Percentiles rank a stretch among this genome's conserved stretches.
These are phyloP conservation scores for Crocodylus rhombifer DNA, from an alignment of 2,797 vertebrate species.

Conservation along the genomic window DNA sequence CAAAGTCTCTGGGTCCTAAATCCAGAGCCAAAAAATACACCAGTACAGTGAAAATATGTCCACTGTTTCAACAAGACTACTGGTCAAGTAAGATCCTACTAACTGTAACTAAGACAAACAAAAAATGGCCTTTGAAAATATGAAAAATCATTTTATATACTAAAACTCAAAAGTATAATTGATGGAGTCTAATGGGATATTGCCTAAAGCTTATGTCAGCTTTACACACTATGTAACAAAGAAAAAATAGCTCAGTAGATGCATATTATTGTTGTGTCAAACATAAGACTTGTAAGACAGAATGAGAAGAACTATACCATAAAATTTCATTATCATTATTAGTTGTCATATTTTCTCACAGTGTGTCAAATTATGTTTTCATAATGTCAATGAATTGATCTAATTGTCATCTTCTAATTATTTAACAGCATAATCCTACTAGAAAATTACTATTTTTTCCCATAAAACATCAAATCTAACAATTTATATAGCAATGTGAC, in stretches of 20 bases:
- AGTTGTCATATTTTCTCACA: conserved; percentile 15
- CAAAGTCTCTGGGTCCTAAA: too few relatives aligned
- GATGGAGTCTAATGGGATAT: neutral
- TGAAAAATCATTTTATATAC: neutral
- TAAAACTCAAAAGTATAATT: neutral
- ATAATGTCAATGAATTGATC: conserved; percentile 2
- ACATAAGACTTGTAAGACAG: neutral
- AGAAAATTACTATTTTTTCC: neutral
- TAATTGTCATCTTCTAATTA: neutral
- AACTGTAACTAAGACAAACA: neutral
- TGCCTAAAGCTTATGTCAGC: neutral
- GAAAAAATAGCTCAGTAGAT: neutral
- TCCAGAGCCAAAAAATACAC: too few relatives aligned
- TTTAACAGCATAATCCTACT: neutral
- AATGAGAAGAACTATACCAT: conserved; percentile 38
- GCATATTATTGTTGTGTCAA: neutral
- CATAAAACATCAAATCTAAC: conserved; percentile 28
- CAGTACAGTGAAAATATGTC: neutral
- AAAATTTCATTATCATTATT: neutral
- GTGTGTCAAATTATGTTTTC: conserved; percentile 6
- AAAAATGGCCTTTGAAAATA: neutral
- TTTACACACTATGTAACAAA: neutral
- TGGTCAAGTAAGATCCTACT: neutral
- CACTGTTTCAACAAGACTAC: neutral
- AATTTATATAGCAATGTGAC: conserved; percentile 43